Evolutionary conservation across 2,113 vertebrate species (phyloP).

Genomic region (Protobothrops mucrosquamatus): DNA sequence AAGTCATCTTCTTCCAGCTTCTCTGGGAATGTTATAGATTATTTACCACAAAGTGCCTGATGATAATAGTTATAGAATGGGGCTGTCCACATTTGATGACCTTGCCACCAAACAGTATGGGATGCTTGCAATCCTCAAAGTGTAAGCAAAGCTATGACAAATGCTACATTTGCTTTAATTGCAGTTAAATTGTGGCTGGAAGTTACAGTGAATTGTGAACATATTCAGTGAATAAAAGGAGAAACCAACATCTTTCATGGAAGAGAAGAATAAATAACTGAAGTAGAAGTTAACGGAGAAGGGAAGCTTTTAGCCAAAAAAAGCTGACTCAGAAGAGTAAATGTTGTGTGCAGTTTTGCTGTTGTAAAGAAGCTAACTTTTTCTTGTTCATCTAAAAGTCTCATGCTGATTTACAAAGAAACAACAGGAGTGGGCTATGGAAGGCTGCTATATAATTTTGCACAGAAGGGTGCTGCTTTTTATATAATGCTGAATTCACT

Average conservation of each 20-base stretch:
- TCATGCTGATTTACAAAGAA: background rate
- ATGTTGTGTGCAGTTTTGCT: background rate
- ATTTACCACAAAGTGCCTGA: background rate
- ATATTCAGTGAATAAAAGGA: background rate
- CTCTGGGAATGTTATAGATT: background rate
- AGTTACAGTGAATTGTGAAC: background rate
- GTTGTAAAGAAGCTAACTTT: background rate
- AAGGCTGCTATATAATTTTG: background rate
- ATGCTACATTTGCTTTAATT: background rate
- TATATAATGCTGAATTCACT: background rate
- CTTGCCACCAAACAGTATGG: background rate
- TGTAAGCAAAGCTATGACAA: background rate
- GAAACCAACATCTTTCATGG: background rate
- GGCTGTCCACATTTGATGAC: background rate
- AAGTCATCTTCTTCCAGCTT: background rate
- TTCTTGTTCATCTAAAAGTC: background rate
- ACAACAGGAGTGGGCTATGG: background rate
- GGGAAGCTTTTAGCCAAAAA: background rate
- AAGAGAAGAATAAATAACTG: background rate
- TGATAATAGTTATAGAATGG: background rate
- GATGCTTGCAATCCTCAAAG: background rate
- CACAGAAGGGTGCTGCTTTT: background rate
- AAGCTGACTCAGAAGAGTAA: background rate
- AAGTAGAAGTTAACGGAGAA: background rate
- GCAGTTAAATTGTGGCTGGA: background rate